Conservation (phyloP, 2,888 invertebrate species). For the Aphodius granarius region DNA sequence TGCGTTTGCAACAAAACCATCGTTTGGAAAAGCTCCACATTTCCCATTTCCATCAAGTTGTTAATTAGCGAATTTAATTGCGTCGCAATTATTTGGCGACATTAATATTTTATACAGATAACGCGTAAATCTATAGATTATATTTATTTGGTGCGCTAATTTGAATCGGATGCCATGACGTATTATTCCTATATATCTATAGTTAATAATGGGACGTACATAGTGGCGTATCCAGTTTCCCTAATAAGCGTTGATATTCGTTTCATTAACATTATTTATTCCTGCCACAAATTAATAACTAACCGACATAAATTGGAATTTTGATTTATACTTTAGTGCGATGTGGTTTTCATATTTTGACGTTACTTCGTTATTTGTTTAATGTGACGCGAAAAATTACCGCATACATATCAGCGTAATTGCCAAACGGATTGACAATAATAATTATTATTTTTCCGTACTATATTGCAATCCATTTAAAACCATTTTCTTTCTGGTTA, state of each 20-base stretch:
- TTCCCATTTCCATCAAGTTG: not conserved
- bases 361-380: not conserved
- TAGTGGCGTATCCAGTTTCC: not conserved
- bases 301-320: constrained; percentile 7
- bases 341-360: constrained; percentile 6
- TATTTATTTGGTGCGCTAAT: constrained; percentile 2
- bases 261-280: constrained; percentile 15
- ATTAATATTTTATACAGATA: not conserved
- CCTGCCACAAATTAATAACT: not conserved
- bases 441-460: not conserved
- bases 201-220: not conserved
- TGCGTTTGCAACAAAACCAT: not conserved
- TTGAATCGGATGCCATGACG: not conserved
- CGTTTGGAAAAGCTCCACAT: not conserved
- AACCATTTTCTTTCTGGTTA: no score
- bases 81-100: constrained; percentile 8
- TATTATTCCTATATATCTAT: not conserved
- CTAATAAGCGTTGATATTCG: not conserved
- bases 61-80: constrained; percentile 10
- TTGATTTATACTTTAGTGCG: not conserved
- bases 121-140: not conserved
- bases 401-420: not conserved
- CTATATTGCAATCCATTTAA: no score
- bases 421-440: not conserved
- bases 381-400: not conserved